Evolutionary conservation across 1,140 invertebrate genomes (phyloP).

Genomic region (Drosophila sp.): DNA sequence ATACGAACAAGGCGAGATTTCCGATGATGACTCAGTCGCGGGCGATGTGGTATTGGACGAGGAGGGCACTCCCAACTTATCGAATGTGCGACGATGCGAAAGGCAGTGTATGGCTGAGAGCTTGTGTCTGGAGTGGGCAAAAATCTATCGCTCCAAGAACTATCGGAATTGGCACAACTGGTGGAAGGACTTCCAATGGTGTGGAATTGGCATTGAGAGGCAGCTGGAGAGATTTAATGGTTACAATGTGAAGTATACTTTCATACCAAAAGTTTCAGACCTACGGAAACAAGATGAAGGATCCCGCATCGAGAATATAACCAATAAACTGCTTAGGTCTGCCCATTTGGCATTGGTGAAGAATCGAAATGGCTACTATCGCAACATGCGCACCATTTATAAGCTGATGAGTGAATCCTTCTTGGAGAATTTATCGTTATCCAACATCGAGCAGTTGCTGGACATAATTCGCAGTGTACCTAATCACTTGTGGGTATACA

Average conservation of each 20-base stretch:
- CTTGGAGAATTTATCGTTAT: conserved; percentile 22
- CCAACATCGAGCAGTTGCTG: conserved; percentile 26
- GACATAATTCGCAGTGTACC: conserved; percentile 48
- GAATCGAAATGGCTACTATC: conserved; percentile 32
- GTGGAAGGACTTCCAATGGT: conserved; percentile 49
- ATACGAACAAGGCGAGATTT: neutral
- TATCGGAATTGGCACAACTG: conserved; percentile 44
- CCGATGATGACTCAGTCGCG: neutral
- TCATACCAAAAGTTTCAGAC: neutral
- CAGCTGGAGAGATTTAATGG: conserved; percentile 31
- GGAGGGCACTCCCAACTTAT: neutral
- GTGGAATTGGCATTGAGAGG: conserved; percentile 27
- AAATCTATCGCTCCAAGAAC: conserved; percentile 16
- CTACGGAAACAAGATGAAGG: neutral
- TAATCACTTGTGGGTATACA: conserved; percentile 54
- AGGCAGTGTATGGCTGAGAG: neutral
- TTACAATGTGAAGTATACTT: conserved; percentile 25
- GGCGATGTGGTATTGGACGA: conserved; percentile 5
- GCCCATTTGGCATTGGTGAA: neutral
- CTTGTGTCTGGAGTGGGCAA: conserved; percentile 20
- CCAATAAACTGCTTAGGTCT: neutral
- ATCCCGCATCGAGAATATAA: neutral
- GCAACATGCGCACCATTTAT: conserved; percentile 27
- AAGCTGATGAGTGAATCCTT: conserved; percentile 26
- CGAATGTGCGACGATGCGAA: neutral